These are phyloP conservation scores for Apus apus DNA, from an alignment of 2,113 vertebrate genomes.

Conservation along the genomic window DNA sequence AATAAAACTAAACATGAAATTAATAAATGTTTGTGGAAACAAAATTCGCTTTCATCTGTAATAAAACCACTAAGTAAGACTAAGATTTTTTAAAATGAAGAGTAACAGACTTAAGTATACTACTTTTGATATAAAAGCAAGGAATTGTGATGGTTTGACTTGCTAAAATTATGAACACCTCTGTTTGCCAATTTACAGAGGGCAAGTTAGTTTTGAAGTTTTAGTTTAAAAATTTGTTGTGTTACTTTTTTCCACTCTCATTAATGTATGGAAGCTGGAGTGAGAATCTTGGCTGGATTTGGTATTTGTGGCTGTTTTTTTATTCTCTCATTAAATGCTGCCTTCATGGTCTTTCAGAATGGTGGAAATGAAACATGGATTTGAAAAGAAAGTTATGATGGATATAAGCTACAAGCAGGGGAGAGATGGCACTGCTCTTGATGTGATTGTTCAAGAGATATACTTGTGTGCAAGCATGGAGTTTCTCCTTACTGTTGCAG, in stretches of 20 bases:
- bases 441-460: constrained; percentile 87
- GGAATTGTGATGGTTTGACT: neutral
- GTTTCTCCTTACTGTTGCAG: constrained; percentile 90
- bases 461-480: constrained; percentile 97
- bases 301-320: neutral
- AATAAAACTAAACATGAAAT: neutral
- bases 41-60: neutral
- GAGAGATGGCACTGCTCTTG: constrained; percentile 83
- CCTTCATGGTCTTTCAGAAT: constrained; percentile 82
- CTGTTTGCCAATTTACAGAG: neutral
- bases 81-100: neutral
- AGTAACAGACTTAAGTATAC: neutral
- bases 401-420: constrained; percentile 87
- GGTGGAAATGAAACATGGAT: constrained; percentile 89
- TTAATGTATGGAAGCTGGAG: neutral
- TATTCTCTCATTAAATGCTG: neutral
- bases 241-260: neutral
- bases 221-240: neutral
- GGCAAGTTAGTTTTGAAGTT: neutral
- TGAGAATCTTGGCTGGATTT: neutral
- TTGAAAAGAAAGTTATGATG: constrained; percentile 92
- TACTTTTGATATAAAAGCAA: neutral
- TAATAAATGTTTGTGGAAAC: neutral
- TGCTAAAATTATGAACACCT: neutral
- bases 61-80: neutral